Percentiles rank a stretch among this genome's conserved stretches.
Conservation (phyloP, 2,113 vertebrate genomes). For the Xiphias gladius region DNA sequence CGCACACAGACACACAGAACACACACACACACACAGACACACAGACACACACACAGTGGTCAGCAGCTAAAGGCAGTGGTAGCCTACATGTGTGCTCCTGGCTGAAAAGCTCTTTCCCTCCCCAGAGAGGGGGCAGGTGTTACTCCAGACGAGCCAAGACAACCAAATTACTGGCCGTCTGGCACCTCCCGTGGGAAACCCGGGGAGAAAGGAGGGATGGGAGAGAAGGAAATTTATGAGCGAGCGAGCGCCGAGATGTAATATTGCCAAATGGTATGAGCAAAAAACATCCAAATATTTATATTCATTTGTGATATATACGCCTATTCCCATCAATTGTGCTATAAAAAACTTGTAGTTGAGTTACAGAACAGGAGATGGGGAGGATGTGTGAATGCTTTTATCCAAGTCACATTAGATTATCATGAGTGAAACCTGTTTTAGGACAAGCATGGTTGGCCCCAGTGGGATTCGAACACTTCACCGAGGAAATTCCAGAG, state of each 20-base stretch:
- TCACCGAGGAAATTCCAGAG: conserved; percentile 64
- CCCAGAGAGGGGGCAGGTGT: conserved; percentile 99
- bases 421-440: conserved; percentile 49
- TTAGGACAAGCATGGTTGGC: conserved; percentile 28
- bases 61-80: conserved; percentile 82
- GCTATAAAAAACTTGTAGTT: conserved; percentile 63
- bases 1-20: conserved; percentile 22
- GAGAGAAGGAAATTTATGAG: conserved; percentile 86
- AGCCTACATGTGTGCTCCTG: conserved; percentile 83
- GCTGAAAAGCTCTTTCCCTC: conserved; percentile 88
- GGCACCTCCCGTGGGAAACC: conserved; percentile 94
- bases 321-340: conserved; percentile 45
- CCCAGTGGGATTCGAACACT: conserved; percentile 66
- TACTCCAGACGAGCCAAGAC: conserved; percentile 99
- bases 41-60: conserved; percentile 66
- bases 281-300: conserved; percentile 79
- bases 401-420: conserved; percentile 62
- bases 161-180: conserved; percentile 99
- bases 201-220: conserved; percentile 81
- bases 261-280: conserved; percentile 80
- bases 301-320: conserved; percentile 70
- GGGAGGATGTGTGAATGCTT: conserved; percentile 43
- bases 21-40: background rate
- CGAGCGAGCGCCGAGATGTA: conserved; percentile 70
- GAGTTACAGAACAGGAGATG: conserved; percentile 43